Evolutionary conservation across 64 coral and sea anemone genomes (phyloP).

Genomic region (Astreopora myriophthalma): DNA sequence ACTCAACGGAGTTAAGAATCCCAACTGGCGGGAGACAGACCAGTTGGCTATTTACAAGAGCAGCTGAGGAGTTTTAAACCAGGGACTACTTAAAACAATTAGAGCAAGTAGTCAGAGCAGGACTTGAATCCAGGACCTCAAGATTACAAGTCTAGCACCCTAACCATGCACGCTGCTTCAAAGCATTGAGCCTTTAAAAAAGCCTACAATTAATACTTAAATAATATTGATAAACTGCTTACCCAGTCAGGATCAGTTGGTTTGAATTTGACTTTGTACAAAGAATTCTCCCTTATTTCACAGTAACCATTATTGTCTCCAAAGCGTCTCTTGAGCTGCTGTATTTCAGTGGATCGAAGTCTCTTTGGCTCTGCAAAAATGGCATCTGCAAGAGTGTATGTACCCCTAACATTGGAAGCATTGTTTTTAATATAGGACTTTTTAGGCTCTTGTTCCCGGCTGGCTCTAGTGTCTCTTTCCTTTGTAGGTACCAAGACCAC

Average conservation of each 20-base stretch:
- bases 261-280: slow-evolving; percentile 62
- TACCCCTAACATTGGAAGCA: not conserved
- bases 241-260: slow-evolving; percentile 95
- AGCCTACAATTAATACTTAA: not conserved
- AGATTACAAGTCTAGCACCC: too few species aligned
- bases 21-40: too few species aligned
- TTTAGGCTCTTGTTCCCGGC: not conserved
- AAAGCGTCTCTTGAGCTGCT: slow-evolving; percentile 81
- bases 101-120: too few species aligned
- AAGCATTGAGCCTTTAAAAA: too few species aligned
- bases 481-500: not conserved
- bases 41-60: too few species aligned
- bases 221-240: not conserved
- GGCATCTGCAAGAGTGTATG: not conserved
- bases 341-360: slow-evolving; percentile 65
- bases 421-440: not conserved
- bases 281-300: slow-evolving; percentile 40
- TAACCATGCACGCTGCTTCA: too few species aligned
- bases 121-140: too few species aligned
- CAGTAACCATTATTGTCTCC: slow-evolving; percentile 37
- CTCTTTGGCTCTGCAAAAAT: slow-evolving; percentile 20
- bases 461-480: not conserved
- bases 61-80: too few species aligned
- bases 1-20: too few species aligned
- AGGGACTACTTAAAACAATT: too few species aligned